Evolutionary conservation across 2,113 vertebrate genomes (phyloP), one percentile per base, ranked within the genome.

Genomic region (Oncorhynchus nerka): DNA sequence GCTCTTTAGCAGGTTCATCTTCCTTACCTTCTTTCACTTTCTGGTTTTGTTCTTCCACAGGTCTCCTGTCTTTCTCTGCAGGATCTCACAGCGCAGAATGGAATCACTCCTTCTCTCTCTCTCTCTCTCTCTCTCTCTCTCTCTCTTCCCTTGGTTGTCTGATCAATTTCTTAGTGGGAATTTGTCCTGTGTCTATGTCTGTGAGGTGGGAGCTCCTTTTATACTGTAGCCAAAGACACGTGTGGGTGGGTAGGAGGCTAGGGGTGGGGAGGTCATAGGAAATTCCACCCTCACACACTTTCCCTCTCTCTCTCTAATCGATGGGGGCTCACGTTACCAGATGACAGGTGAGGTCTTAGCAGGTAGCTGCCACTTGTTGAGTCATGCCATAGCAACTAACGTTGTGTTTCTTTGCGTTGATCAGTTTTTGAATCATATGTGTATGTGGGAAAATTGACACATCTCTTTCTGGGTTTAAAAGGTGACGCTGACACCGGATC

Each of bases 1-100:
- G 16, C 20, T 57, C 20, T 15, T 57, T 6, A 20, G 20, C 13
- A 24, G 28, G 24, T 67, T 30, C 11, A 32, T 66, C 69, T 12
- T 48, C 72, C 78, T 85, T 84, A 89, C 87, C 89, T 87, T 73
- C 28, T 30, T 69, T 70, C 4, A 55, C 67, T 69, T 2, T 22
- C 32, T 80, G 32, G 12, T 5, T 22, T 72, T 6, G 71, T 69
- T 76, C 7, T 68, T 57, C n/a, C 51, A 48, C 32, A 55, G 28
- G 28, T 65, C 48, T 74, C 73, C 32, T 57, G 48, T 12, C 19
- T 39, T 68, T 49, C 24, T 59, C n/a, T 73, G 30, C 13, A 51
- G 28, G 22, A 71, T 59, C 68, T 74, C n/a, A 45, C 0, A 28
- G 24, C 39, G 64, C 66, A 74, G 70, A 83, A 73, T 77, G 79